Evolutionary conservation across 2,888 invertebrate species (phyloP), one percentile per base, ranked within the genome.

Genomic region (Limnephilus rhombicus): DNA sequence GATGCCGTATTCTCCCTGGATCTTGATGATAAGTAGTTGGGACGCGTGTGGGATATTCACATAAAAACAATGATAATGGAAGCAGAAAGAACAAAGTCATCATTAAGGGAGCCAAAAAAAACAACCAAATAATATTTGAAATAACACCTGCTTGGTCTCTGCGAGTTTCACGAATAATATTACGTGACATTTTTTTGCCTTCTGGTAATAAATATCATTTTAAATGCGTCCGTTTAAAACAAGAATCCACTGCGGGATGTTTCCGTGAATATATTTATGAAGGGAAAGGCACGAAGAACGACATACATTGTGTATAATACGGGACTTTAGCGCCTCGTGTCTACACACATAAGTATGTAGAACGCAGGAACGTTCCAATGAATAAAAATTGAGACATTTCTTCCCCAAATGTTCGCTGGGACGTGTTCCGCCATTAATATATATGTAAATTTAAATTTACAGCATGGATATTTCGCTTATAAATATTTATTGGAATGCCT

Each of bases 381-480:
- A 93, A 93, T 93, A 93, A 93, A 92, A 93, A 92, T 93, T 93
- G 93, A 92, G 92, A 91, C 93, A 87, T 93, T 92, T 92, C 93
- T 91, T 90, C 91, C 53, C 68, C 85, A 86, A 91, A 90, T 82
- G 85, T 68, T 89, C 90, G 18, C 89, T 89, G 91, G 85, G 83
- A 92, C 93, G 93, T 92, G 93, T 93, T 92, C 37, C 80, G 91
- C 93, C 93, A 93, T 93, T 93, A 93, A 93, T 93, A 93, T 93
- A 93, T 92, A 93, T 93, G 93, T 93, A 93, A 93, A 93, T 93
- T 93, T 68, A 80, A 92, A 92, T 93, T 92, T 93, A 92, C 91
- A 93, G 89, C 89, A 49, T 82, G 91, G 90, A 90, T 91, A 91
- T 93, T 92, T 89, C 91, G 88, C 93, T 92, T 93, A 93, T 93